phyloP scores from a whole-genome alignment of 2,797 vertebrate species.

The Oophaga sylvatica region DNA sequence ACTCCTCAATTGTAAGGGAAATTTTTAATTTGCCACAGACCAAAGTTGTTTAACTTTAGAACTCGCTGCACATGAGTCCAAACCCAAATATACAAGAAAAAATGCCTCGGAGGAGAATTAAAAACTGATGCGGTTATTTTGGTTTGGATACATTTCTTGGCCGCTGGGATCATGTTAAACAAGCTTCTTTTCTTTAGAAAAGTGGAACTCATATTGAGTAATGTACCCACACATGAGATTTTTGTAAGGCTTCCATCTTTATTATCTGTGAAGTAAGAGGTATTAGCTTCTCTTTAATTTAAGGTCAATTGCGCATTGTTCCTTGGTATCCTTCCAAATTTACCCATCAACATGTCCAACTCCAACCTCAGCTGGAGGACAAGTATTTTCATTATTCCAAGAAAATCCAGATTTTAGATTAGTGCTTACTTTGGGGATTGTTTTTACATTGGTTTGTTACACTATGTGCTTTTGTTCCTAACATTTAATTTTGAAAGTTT shows the following conservation, averaged over 20 bases:
- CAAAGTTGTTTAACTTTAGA: conserved; percentile 65
- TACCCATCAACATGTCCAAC: conserved; percentile 34
- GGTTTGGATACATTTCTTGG: conserved; percentile 56
- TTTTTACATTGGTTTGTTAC: neutral
- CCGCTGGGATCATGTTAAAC: conserved; percentile 53
- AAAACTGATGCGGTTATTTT: conserved; percentile 64
- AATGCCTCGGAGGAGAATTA: conserved; percentile 63
- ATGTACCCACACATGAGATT: conserved; percentile 49
- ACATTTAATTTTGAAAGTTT: neutral
- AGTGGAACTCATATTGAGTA: conserved; percentile 51
- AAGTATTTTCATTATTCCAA: conserved; percentile 14
- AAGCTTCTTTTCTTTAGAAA: conserved; percentile 58
- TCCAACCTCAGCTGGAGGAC: conserved; percentile 24
- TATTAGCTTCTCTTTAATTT: conserved; percentile 47
- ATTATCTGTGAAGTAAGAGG: conserved; percentile 55
- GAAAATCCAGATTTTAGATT: conserved; percentile 1
- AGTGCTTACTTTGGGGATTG: neutral
- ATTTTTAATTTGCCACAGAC: conserved; percentile 65
- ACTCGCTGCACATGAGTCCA: conserved; percentile 59
- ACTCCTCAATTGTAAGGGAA: conserved; percentile 64
- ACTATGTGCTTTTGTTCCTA: neutral
- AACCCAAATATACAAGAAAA: conserved; percentile 60
- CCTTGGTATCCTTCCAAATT: conserved; percentile 31
- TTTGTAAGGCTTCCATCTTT: conserved; percentile 51
- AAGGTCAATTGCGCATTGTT: conserved; percentile 56